Evolutionary conservation across 2,113 vertebrate genomes (phyloP).

Genomic region (Sapayoa aenigma): DNA sequence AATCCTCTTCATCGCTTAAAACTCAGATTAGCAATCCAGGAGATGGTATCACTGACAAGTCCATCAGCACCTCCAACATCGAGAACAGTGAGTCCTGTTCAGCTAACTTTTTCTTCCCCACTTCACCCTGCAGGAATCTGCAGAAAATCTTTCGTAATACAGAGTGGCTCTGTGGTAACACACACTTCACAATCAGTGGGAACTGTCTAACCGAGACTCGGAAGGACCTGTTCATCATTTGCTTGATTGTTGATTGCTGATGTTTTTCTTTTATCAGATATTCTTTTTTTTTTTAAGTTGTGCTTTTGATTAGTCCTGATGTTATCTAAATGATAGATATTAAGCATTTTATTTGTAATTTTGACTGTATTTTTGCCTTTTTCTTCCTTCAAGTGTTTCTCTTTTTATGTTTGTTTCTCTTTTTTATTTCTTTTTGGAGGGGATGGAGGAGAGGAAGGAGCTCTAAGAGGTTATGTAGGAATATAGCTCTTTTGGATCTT

Average conservation of each 20-base stretch:
- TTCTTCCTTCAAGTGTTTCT: not conserved
- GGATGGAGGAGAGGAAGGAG: not conserved
- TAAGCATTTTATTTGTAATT: not conserved
- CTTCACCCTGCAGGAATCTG: not conserved
- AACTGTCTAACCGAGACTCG: not conserved
- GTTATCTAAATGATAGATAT: not conserved
- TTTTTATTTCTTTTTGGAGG: not conserved
- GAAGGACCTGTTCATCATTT: not conserved
- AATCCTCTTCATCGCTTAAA: conserved; percentile 96
- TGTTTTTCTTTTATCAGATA: not conserved
- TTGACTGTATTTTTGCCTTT: not conserved
- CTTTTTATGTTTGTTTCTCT: not conserved
- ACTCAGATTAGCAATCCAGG: conserved; percentile 94
- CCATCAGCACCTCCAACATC: conserved; percentile 97
- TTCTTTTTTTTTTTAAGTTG: not conserved
- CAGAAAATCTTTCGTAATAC: not conserved
- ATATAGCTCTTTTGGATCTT: not conserved
- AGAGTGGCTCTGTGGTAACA: not conserved
- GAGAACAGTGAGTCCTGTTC: conserved; percentile 89
- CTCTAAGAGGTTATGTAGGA: not conserved
- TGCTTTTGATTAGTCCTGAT: conserved; percentile 26
- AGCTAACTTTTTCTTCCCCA: not conserved
- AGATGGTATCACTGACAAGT: conserved; percentile 98
- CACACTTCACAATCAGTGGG: not conserved
- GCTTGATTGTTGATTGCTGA: not conserved